A percentile compares a stretch with the other conserved stretches of the same genome.
Evolutionary conservation across 2,113 vertebrate genomes (phyloP).

Genomic region (Clarias batrachus): DNA sequence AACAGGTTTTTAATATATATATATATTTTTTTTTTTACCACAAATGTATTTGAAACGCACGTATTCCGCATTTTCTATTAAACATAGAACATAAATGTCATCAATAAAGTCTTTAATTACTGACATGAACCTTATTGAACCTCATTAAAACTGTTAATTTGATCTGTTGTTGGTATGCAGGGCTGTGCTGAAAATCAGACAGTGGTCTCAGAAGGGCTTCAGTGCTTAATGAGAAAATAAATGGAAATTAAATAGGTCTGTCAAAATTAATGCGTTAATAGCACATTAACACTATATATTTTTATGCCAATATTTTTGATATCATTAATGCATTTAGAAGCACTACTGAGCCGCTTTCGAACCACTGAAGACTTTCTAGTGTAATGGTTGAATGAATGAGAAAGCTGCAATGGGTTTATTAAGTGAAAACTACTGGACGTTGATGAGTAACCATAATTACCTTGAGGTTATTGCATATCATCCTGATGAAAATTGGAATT

Average conservation of each 20-base stretch:
- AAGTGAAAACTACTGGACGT: constrained; percentile 2
- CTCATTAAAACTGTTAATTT: constrained; percentile 46
- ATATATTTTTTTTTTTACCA: not conserved
- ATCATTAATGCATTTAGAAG: not conserved
- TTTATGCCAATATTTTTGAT: not conserved
- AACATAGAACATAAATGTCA: constrained; percentile 30
- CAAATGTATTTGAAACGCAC: not conserved
- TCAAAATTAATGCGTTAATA: constrained; percentile 19
- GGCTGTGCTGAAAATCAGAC: constrained; percentile 20
- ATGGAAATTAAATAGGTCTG: constrained; percentile 31
- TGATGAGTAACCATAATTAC: constrained; percentile 7
- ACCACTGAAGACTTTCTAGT: not conserved
- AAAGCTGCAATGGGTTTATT: constrained; percentile 2
- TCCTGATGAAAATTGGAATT: constrained; percentile 12
- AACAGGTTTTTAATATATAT: not conserved
- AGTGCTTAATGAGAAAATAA: constrained; percentile 28
- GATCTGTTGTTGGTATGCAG: constrained; percentile 35
- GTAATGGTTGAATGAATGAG: not conserved
- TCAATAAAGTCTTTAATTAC: constrained; percentile 33
- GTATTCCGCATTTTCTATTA: not conserved
- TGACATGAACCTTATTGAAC: constrained; percentile 18
- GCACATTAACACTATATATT: constrained; percentile 10
- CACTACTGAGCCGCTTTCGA: not conserved
- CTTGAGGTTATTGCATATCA: not conserved
- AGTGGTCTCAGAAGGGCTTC: constrained; percentile 33